Percentiles rank a stretch among this genome's conserved stretches.
phyloP scores from a whole-genome alignment of 2,113 vertebrate genomes.

The Phainopepla nitens region DNA sequence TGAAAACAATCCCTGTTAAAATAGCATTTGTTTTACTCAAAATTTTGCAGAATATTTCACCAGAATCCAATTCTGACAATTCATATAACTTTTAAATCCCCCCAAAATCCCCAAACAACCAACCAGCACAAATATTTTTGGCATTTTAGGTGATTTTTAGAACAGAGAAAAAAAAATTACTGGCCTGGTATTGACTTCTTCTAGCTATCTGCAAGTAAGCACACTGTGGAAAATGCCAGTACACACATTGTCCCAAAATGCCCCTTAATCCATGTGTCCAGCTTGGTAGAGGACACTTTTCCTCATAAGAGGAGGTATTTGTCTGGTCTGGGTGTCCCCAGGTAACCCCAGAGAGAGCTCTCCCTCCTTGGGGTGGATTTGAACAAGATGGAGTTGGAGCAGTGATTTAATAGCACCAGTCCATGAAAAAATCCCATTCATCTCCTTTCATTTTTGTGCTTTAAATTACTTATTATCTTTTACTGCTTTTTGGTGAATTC shows the following conservation, averaged over 20 bases:
- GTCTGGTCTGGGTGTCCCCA: neutral
- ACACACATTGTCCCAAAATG: neutral
- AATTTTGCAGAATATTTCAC: neutral
- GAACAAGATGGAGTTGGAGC: neutral
- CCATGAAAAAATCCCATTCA: neutral
- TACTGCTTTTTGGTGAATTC: neutral
- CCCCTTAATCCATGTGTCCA: fast-evolving
- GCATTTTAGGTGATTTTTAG: neutral
- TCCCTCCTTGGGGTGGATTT: neutral
- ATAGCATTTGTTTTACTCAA: neutral
- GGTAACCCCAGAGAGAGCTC: neutral
- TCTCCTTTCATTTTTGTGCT: neutral
- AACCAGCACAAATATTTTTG: neutral
- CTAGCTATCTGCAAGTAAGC: neutral
- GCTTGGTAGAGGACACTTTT: neutral
- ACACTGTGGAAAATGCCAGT: neutral
- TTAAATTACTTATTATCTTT: neutral
- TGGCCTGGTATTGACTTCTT: neutral
- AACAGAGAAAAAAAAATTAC: neutral
- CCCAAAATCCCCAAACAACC: neutral
- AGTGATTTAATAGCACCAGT: neutral
- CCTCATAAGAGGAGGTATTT: neutral
- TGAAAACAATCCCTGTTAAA: neutral
- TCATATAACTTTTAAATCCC: neutral
- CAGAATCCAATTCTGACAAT: neutral